These are phyloP conservation scores for Limanda limanda DNA, from an alignment of 2,113 vertebrate genomes.

Conservation along the genomic window DNA sequence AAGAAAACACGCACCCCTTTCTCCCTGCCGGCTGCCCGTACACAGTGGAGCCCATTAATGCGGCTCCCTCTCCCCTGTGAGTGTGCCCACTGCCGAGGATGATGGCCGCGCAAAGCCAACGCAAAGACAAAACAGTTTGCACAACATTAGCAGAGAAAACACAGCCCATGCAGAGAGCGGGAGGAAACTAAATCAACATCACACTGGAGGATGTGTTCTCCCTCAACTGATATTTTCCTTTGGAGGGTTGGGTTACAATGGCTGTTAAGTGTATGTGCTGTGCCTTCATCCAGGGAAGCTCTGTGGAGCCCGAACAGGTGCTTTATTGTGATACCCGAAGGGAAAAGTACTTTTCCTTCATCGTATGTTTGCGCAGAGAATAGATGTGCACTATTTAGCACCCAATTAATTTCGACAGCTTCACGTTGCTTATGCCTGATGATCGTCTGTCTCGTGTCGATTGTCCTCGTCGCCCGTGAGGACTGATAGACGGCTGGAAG, in stretches of 20 bases:
- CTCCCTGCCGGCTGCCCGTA: slow-evolving; percentile 89
- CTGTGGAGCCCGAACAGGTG: slow-evolving; percentile 70
- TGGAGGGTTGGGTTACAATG: slow-evolving; percentile 55
- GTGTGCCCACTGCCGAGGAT: slow-evolving; percentile 87
- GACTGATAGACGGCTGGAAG: slow-evolving; percentile 24
- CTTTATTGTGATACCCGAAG: slow-evolving; percentile 57
- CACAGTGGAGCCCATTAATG: slow-evolving; percentile 95
- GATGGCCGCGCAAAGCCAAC: slow-evolving; percentile 89
- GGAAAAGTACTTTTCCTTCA: slow-evolving; percentile 23
- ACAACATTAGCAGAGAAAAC: slow-evolving; percentile 89
- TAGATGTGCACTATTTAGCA: slow-evolving; percentile 40
- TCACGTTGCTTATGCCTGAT: slow-evolving; percentile 15
- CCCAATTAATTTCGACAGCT: slow-evolving; percentile 33
- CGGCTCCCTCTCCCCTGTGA: slow-evolving; percentile 84
- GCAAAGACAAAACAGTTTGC: slow-evolving; percentile 99
- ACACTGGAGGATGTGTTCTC: slow-evolving; percentile 83
- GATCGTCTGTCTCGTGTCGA: slow-evolving; percentile 30
- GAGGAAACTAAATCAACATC: slow-evolving; percentile 73
- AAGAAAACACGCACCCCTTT: slow-evolving; percentile 97
- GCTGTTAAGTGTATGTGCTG: slow-evolving; percentile 61
- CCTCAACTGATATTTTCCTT: slow-evolving; percentile 75
- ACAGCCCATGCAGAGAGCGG: slow-evolving; percentile 66
- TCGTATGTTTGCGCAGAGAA: not conserved
- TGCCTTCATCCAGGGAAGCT: slow-evolving; percentile 45
- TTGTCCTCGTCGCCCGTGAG: slow-evolving; percentile 36